Evolutionary conservation across 2,797 vertebrate genomes (phyloP).

Genomic region (Sternarchorhynchus goeldii): DNA sequence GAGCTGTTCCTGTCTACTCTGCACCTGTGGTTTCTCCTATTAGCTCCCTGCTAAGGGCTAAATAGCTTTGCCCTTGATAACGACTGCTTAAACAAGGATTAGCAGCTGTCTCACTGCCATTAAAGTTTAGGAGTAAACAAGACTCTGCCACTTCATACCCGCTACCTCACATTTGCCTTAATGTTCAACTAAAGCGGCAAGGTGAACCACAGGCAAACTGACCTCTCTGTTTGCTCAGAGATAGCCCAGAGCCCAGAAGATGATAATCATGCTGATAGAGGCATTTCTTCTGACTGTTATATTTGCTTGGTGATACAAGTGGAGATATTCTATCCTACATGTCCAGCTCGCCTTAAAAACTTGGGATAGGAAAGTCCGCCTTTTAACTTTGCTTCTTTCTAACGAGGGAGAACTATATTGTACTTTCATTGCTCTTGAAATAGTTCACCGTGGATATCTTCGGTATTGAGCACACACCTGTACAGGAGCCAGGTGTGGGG

Average conservation of each 20-base stretch:
- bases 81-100: conserved; percentile 52
- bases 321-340: not conserved
- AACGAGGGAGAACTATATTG: not conserved
- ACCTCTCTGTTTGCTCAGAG: conserved; percentile 37
- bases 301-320: conserved; percentile 4
- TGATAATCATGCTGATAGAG: not conserved
- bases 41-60: conserved; percentile 19
- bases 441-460: conserved; percentile 28
- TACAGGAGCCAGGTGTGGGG: conserved; percentile 40
- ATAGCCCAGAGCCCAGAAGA: conserved; percentile 20
- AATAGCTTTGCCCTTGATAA: conserved; percentile 58
- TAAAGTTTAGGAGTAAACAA: conserved; percentile 56
- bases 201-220: conserved; percentile 38
- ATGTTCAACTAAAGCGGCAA: conserved; percentile 41
- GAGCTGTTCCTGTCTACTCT: conserved; percentile 8
- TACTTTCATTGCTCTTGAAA: conserved; percentile 20
- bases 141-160: conserved; percentile 45
- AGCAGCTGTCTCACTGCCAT: conserved; percentile 40
- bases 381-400: not conserved
- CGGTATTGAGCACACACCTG: conserved; percentile 47
- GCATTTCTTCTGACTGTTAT: conserved; percentile 22
- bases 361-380: not conserved
- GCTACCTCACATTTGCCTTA: conserved; percentile 42
- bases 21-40: conserved; percentile 28
- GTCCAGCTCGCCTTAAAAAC: not conserved